phyloP scores from a whole-genome alignment of 1,140 invertebrate genomes.

The Penaeus indicus region DNA sequence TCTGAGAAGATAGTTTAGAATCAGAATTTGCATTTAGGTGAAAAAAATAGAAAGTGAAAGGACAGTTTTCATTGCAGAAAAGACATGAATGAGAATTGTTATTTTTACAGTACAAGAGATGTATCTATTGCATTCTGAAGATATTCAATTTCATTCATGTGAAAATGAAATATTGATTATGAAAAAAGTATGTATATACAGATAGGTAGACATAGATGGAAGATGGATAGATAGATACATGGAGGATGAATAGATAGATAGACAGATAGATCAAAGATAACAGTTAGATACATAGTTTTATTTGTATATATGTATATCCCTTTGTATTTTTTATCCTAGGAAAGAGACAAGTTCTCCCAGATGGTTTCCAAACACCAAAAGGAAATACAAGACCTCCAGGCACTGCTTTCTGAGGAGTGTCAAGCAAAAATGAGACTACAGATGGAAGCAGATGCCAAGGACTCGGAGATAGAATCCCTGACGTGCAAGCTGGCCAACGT shows the following conservation, averaged over 20 bases:
- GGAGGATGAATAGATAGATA: too few species aligned
- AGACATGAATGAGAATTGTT: too few species aligned
- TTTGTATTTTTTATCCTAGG: conserved; percentile 71
- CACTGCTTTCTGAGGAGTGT: conserved; percentile 77
- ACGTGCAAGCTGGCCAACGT: conserved; percentile 81
- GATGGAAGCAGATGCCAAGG: conserved; percentile 97
- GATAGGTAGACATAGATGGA: background rate
- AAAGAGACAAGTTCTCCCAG: conserved; percentile 93
- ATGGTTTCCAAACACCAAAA: conserved; percentile 86
- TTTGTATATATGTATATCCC: conserved; percentile 13
- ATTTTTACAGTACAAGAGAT: too few species aligned
- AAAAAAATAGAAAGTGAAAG: too few species aligned
- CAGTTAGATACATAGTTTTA: background rate
- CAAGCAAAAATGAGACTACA: conserved; percentile 76
- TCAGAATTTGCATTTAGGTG: too few species aligned
- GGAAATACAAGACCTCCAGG: conserved; percentile 88
- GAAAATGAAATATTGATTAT: too few species aligned
- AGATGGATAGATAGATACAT: too few species aligned
- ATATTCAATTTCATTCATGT: background rate
- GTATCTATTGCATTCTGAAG: background rate
- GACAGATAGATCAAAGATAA: too few species aligned
- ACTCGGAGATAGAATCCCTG: conserved; percentile 94
- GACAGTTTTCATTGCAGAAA: too few species aligned
- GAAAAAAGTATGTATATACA: background rate
- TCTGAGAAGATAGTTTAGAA: too few species aligned